These are phyloP conservation scores for Elysia crispata DNA, from an alignment of 2,888 invertebrate species.

Conservation along the genomic window DNA sequence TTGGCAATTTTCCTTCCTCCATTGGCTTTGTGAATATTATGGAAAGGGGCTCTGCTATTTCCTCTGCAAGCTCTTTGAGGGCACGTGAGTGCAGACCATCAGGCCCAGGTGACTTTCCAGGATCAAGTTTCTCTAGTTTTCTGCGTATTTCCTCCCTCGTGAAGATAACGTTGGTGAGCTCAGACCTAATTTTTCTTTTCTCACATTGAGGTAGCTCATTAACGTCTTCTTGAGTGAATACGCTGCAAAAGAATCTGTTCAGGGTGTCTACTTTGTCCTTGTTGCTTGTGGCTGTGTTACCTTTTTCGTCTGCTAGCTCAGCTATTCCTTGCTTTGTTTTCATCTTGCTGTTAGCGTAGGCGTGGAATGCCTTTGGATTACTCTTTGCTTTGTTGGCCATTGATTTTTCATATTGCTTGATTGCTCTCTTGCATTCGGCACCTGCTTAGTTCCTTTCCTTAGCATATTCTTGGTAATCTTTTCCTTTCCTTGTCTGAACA, in stretches of 20 bases:
- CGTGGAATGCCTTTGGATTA: constrained; percentile 6
- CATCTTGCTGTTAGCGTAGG: constrained; percentile 17
- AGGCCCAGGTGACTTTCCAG: background rate
- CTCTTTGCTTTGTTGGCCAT: background rate
- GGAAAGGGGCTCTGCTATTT: constrained; percentile 5
- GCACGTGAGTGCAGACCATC: background rate
- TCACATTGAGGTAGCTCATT: background rate
- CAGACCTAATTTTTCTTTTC: background rate
- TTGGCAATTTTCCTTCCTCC: constrained; percentile 11
- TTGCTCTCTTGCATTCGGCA: constrained; percentile 18
- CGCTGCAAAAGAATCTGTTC: constrained; percentile 29
- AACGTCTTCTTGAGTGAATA: constrained; percentile 17
- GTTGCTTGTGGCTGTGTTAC: constrained; percentile 12
- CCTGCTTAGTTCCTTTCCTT: constrained; percentile 23
- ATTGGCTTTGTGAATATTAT: constrained; percentile 9
- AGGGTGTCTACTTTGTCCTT: constrained; percentile 23
- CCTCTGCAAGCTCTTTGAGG: constrained; percentile 18
- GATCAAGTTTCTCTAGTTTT: background rate
- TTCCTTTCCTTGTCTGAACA: constrained; percentile 42
- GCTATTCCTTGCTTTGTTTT: constrained; percentile 19
- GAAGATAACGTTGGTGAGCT: background rate
- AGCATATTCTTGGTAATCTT: constrained; percentile 35
- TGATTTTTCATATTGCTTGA: background rate
- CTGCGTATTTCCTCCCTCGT: background rate
- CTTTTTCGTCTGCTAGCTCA: background rate